Conservation (phyloP, 2,113 vertebrate genomes). For the Microcebus jonahi region DNA sequence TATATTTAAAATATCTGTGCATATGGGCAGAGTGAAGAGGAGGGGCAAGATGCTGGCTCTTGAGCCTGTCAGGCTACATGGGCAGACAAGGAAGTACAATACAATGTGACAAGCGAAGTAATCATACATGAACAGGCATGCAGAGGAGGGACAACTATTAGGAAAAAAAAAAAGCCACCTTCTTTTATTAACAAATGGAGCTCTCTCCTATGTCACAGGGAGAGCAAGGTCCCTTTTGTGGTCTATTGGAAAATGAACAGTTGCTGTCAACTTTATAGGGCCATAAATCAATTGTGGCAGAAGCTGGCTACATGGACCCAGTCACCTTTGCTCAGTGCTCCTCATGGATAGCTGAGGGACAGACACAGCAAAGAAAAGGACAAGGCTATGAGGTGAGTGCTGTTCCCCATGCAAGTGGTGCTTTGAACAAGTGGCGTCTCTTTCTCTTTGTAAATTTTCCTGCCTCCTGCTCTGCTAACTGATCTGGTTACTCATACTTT, state of each 20-base stretch:
- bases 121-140: not conserved
- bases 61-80: not conserved
- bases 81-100: not conserved
- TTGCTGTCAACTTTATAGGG: not conserved
- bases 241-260: not conserved
- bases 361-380: not conserved
- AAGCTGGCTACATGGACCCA: not conserved
- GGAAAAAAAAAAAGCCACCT: not conserved
- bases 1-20: not conserved
- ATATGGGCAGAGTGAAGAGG: not conserved
- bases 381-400: slow-evolving; percentile 56
- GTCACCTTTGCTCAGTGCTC: slow-evolving; percentile 57
- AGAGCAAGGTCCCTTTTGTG: slow-evolving; percentile 19
- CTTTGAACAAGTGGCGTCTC: not conserved
- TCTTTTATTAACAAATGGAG: slow-evolving; percentile 49
- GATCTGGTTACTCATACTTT: not conserved
- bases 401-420: not conserved
- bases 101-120: not conserved
- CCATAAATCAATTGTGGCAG: slow-evolving; percentile 58
- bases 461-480: not conserved
- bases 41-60: not conserved
- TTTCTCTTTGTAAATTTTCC: not conserved
- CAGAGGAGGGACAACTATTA: not conserved
- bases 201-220: not conserved
- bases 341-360: not conserved